phyloP scores from a whole-genome alignment of 2,113 vertebrate species.

The Gallinago jamesoni region DNA sequence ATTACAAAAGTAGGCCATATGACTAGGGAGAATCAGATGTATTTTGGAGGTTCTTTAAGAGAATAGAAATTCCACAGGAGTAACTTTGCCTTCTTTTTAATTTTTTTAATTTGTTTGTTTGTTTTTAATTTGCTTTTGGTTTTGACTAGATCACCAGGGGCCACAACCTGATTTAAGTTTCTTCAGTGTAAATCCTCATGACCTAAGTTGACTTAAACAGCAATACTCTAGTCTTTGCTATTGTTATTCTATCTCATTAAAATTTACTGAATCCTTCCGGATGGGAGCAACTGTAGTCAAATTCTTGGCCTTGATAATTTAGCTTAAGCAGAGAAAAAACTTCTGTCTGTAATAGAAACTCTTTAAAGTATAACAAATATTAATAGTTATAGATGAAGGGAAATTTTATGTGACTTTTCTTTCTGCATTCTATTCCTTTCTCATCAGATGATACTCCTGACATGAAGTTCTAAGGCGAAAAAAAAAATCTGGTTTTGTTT shows the following conservation, averaged over 20 bases:
- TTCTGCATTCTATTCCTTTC: not conserved
- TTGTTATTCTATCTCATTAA: not conserved
- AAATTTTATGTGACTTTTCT: not conserved
- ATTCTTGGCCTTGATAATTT: not conserved
- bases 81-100: not conserved
- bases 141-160: not conserved
- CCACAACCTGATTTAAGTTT: not conserved
- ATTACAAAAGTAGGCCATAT: not conserved
- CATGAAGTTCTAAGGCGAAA: not conserved
- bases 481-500: not conserved
- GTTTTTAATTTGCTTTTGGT: not conserved
- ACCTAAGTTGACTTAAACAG: not conserved
- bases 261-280: not conserved
- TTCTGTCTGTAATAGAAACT: not conserved
- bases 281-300: not conserved
- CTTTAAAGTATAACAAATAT: not conserved
- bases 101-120: not conserved
- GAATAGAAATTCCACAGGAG: not conserved
- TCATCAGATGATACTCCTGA: not conserved
- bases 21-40: not conserved
- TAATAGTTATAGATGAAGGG: not conserved
- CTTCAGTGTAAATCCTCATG: not conserved
- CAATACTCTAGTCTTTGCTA: not conserved
- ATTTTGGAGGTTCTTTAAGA: not conserved
- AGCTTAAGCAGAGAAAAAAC: not conserved